Percentiles rank a stretch among this genome's conserved stretches.
These are phyloP conservation scores for Dicranocentrus wangi DNA, from an alignment of 2,888 invertebrate genomes.

Conservation along the genomic window DNA sequence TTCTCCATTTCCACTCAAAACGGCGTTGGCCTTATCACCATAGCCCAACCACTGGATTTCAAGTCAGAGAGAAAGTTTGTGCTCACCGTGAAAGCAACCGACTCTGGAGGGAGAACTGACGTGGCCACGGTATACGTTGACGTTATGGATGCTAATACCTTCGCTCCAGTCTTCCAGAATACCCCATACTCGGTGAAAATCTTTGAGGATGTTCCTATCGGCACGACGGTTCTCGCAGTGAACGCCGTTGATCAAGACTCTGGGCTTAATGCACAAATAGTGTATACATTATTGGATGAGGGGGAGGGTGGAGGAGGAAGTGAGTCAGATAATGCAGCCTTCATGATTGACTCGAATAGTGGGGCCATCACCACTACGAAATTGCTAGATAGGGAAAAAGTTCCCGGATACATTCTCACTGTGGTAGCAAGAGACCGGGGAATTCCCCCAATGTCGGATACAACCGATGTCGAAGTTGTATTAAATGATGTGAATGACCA, in stretches of 20 bases:
- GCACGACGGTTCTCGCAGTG: conserved; percentile 92
- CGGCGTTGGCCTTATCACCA: conserved; percentile 81
- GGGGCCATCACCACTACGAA: conserved; percentile 88
- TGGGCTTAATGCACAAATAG: conserved; percentile 87
- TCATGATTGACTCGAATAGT: conserved; percentile 92
- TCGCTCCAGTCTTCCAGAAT: conserved; percentile 92
- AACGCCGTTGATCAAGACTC: conserved; percentile 95
- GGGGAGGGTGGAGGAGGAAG: conserved; percentile 37
- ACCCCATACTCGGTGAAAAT: conserved; percentile 91
- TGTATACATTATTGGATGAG: conserved; percentile 75
- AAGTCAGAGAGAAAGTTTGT: conserved; percentile 92
- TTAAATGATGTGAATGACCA: conserved; percentile 98
- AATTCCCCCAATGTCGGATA: conserved; percentile 90
- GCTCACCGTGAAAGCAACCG: conserved; percentile 88
- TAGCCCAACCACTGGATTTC: conserved; percentile 93
- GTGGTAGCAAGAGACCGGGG: conserved; percentile 78
- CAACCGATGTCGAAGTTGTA: conserved; percentile 95
- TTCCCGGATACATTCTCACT: conserved; percentile 86
- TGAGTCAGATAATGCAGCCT: conserved; percentile 77
- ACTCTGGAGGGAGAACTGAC: conserved; percentile 90
- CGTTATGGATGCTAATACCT: conserved; percentile 93
- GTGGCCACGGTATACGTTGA: conserved; percentile 93
- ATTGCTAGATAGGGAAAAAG: conserved; percentile 87
- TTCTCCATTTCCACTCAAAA: conserved; percentile 94
- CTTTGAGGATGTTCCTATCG: conserved; percentile 93